Conservation (phyloP, 2,888 invertebrate species). For the Nemoura dubitans region DNA sequence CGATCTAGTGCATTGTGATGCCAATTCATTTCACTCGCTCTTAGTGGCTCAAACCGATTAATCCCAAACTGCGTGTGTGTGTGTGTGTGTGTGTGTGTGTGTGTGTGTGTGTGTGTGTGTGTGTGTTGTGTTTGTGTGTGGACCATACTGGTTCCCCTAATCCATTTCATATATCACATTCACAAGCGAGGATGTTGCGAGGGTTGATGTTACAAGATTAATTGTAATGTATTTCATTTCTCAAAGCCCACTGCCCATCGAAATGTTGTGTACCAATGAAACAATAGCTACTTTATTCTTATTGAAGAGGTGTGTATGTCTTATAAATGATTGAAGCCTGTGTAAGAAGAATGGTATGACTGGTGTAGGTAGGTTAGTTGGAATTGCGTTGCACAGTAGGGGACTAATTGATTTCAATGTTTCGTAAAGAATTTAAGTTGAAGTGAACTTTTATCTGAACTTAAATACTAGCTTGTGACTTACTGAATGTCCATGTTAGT, state of each 20-base stretch:
- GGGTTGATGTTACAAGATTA: not conserved
- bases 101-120: no score
- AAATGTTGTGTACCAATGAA: conserved; percentile 3
- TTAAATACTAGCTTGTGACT: not conserved
- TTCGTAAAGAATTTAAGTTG: conserved; percentile 35
- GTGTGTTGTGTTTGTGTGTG: not conserved
- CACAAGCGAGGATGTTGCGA: not conserved
- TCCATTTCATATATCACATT: not conserved
- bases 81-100: no score
- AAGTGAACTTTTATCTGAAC: conserved; percentile 29
- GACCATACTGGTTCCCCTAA: not conserved
- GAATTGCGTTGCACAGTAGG: conserved; percentile 7
- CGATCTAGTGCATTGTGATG: no score
- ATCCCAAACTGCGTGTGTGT: not conserved
- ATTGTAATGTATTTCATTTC: not conserved
- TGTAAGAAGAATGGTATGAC: not conserved
- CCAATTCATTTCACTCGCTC: no score
- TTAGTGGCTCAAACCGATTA: not conserved
- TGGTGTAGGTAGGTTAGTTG: not conserved
- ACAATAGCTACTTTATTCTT: conserved; percentile 27
- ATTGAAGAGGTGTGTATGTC: conserved; percentile 16
- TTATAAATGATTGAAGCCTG: not conserved
- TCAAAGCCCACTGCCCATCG: conserved; percentile 13
- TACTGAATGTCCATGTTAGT: not conserved
- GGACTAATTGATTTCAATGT: conserved; percentile 37